Evolutionary conservation across 2,888 invertebrate genomes (phyloP), one percentile per base, ranked within the genome.

Genomic region (Sarcophaga caerulescens): DNA sequence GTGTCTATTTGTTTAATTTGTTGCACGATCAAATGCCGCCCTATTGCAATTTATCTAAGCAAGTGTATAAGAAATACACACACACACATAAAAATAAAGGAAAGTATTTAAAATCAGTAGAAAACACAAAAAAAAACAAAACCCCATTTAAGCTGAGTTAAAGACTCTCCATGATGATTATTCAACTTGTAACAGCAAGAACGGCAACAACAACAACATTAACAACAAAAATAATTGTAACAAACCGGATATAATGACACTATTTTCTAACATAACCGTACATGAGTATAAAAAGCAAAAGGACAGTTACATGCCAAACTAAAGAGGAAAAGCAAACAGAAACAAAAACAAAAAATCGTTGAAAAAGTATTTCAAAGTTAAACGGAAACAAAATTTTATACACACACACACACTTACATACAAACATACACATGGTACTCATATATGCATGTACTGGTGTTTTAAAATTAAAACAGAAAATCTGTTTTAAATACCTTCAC

Each of bases 391-490:
- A 52, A 52, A 52, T 52, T 52, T 52, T 57, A 44, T 12, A 44
- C 52, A 65, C 35, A 17, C 6, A 21, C 19, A 14, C n/a, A 57
- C 11, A n/a, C 4, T 4, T 63, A 59, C 35, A 68, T 47, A 35
- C 62, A 11, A n/a, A 76, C 21, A 35, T 14, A 44, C 19, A 3
- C 17, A 57, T 75, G 44, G 57, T 23, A n/a, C n/a, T n/a, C n/a
- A n/a, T n/a, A 35, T 57, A 78, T 65, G 10, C 57, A 35, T 14
- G 1, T 71, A 63, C 23, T 52, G 19, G 19, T 66, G 63, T 57
- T 84, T 74, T 71, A 73, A 83, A 52, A 17, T 75, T 35, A 70
- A 70, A 66, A 65, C 21, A 63, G 69, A 52, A 66, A 44, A 77
- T 65, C 23, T 71, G 21, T 70, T 75, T 70, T 70, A 80, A 84